phyloP scores from a whole-genome alignment of 2,797 vertebrate genomes.

The Phrynocephalus guinanensis region DNA sequence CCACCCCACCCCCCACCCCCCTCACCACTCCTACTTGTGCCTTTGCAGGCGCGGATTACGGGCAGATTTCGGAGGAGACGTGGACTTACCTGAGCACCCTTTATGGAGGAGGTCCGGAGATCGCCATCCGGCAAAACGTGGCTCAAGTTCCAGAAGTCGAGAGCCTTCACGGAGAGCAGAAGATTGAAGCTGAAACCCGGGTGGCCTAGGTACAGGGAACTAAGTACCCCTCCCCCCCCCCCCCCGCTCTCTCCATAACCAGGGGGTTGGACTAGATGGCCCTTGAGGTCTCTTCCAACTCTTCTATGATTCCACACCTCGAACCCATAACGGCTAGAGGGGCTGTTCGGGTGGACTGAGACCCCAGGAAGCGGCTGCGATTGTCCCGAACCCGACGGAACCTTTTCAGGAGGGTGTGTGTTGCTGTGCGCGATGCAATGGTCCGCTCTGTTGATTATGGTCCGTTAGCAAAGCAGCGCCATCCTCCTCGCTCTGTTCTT shows the following conservation, averaged over 20 bases:
- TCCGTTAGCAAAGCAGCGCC: not conserved
- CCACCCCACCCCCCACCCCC: not conserved
- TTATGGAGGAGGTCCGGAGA: slow-evolving; percentile 93
- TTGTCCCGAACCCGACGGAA: too few relatives aligned
- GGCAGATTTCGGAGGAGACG: slow-evolving; percentile 97
- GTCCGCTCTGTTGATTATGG: too few relatives aligned
- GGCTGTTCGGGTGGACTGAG: too few relatives aligned
- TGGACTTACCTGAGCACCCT: slow-evolving; percentile 91
- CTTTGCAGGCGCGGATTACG: slow-evolving; percentile 91
- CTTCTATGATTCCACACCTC: too few relatives aligned
- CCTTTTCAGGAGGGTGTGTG: too few relatives aligned
- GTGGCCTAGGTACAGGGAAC: slow-evolving; percentile 79
- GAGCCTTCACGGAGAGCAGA: slow-evolving; percentile 89
- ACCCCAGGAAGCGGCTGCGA: too few relatives aligned
- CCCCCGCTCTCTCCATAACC: too few relatives aligned
- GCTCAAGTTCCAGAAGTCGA: slow-evolving; percentile 83
- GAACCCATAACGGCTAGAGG: too few relatives aligned
- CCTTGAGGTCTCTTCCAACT: too few relatives aligned
- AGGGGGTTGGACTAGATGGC: too few relatives aligned
- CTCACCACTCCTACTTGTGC: fast-evolving
- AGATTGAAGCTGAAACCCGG: slow-evolving; percentile 95
- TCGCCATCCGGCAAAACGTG: slow-evolving; percentile 91
- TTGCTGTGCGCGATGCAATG: too few relatives aligned
- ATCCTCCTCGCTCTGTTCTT: slow-evolving; percentile 4
- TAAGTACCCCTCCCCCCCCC: too few relatives aligned